Conservation (phyloP, 2,113 vertebrate genomes). For the Herpetotheres cachinnans region DNA sequence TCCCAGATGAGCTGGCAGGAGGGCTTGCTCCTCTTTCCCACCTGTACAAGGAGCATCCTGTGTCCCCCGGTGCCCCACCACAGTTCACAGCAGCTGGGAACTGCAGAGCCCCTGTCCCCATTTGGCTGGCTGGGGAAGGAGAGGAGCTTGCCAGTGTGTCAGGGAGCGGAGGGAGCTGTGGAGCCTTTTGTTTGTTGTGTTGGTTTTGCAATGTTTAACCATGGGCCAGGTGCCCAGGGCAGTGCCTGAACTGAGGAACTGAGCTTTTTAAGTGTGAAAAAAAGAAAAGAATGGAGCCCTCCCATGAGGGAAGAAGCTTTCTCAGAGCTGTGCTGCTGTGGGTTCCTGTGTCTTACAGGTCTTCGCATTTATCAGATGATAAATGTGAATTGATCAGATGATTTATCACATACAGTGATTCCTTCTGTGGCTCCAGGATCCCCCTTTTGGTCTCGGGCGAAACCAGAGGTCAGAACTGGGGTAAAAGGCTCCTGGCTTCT, state of each 20-base stretch:
- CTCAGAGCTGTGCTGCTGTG: background rate
- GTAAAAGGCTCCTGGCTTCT: background rate
- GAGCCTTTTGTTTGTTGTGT: background rate
- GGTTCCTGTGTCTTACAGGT: background rate
- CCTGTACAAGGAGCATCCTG: background rate
- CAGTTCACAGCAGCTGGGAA: background rate
- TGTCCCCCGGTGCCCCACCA: background rate
- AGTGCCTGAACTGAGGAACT: background rate
- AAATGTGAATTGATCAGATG: background rate
- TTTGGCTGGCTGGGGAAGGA: background rate
- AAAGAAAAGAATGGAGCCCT: background rate
- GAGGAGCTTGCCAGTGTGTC: fast-evolving
- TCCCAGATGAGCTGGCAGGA: background rate
- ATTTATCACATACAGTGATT: background rate
- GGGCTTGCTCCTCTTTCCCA: background rate
- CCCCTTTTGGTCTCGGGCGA: background rate
- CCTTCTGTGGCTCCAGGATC: slow-evolving; percentile 4
- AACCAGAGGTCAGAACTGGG: background rate
- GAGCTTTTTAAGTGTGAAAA: background rate
- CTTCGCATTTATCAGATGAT: background rate
- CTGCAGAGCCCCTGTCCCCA: background rate
- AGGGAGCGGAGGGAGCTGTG: background rate
- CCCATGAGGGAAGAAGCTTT: background rate
- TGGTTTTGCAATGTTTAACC: background rate
- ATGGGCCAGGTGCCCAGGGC: background rate